Evolutionary conservation across 2,888 invertebrate genomes (phyloP), one percentile per base, ranked within the genome.

Genomic region (Euzetes globulus): DNA sequence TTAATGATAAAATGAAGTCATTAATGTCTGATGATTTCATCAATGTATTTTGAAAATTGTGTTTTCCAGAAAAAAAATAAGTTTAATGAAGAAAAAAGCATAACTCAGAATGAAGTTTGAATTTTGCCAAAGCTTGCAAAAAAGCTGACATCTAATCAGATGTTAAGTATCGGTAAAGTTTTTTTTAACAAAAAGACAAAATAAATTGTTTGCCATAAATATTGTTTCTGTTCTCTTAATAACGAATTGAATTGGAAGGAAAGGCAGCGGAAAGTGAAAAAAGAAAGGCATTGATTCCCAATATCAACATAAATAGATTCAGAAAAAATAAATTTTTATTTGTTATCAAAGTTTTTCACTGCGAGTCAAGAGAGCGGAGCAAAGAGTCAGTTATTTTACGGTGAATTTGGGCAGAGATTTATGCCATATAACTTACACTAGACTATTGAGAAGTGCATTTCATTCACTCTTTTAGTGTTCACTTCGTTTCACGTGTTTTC

Each of bases 221-320:
- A 63, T 63, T 63, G 63, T 19, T 63, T 19, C 27, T 63, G 29
- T 63, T 37, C 27, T 63, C 11, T 63, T 63, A 27, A 27, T 63
- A 33, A 33, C 17, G 27, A 63, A 33, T 6, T 2, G 15, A 58
- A 58, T 19, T 15, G 27, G 58, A 27, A 13, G 22, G 11, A 58
- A 58, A 58, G 58, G 22, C 2, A 13, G 27, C 25, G 19, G 11
- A 27, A 13, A 58, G 19, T 50, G 50, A 50, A 27, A 27, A 58
- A 58, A 63, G 5, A 27, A 33, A 37, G 37, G 33, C 63, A 63
- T 63, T 63, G 63, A 63, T 63, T 63, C 63, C 63, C 63, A 63
- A 63, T 63, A 63, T 63, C 33, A 37, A 63, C 29, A 63, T 58
- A 63, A 63, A 63, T 63, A 63, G 63, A 63, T 63, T 63, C 33